These are phyloP conservation scores for Zophobas morio DNA, from an alignment of 1,140 invertebrate genomes.

Conservation along the genomic window DNA sequence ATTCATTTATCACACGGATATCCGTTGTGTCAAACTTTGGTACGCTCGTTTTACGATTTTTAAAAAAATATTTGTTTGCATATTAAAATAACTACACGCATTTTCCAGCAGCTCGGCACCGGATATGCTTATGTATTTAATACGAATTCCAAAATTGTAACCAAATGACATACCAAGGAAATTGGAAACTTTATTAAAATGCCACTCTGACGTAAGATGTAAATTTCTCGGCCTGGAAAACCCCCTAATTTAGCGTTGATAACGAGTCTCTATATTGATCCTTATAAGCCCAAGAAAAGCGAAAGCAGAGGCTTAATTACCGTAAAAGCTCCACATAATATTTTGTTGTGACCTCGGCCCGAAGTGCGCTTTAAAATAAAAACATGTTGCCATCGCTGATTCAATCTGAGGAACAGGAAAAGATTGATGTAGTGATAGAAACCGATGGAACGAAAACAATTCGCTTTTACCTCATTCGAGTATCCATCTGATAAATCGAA, in stretches of 20 bases:
- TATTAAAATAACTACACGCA: too few relatives aligned
- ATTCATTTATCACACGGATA: too few relatives aligned
- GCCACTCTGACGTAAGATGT: constrained; percentile 19
- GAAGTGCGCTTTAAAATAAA: constrained; percentile 7
- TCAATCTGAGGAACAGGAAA: constrained; percentile 13
- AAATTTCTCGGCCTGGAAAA: constrained; percentile 27
- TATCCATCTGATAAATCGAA: constrained; percentile 37
- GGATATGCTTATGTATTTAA: too few relatives aligned
- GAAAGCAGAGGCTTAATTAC: constrained; percentile 19
- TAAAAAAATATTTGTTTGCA: too few relatives aligned
- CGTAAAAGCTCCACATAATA: constrained; percentile 27
- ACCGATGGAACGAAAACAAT: constrained; percentile 38
- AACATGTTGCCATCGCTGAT: constrained; percentile 10
- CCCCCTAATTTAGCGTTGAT: constrained; percentile 14
- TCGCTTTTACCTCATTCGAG: constrained; percentile 25
- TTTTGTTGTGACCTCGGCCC: neutral
- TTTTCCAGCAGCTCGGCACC: too few relatives aligned
- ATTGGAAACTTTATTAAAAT: neutral
- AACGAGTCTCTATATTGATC: constrained; percentile 21
- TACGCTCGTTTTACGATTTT: too few relatives aligned
- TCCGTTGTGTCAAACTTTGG: too few relatives aligned
- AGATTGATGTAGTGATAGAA: constrained; percentile 27
- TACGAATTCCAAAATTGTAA: too few relatives aligned
- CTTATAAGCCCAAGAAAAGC: neutral
- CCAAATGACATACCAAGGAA: too few relatives aligned